Base-by-base conservation (phyloP, 2,888 invertebrate species). In the Anaspis maculata region DNA sequence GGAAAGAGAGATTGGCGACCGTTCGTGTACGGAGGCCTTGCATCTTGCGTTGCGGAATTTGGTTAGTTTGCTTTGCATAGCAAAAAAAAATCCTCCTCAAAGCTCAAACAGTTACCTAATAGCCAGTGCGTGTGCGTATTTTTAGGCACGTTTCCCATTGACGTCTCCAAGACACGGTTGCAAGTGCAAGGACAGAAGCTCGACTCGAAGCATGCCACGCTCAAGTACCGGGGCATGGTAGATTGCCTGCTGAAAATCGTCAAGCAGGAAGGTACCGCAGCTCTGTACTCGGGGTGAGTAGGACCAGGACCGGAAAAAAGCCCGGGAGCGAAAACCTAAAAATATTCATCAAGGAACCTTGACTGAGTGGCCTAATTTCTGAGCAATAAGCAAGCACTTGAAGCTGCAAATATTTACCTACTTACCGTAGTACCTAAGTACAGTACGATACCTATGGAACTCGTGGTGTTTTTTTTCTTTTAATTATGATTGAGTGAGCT, bases 61-160 rank as follows among this genome's bases (percentile, higher is more conserved):
- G 90, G 92, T 92, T 72, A 72, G 73, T 59, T 6, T 19, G 19
- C 13, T 21, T 15, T n/a, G 11, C 15, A 14, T 10, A 9, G 14
- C 15, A 28, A 27, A 32, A n/a, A n/a, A n/a, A n/a, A n/a, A n/a
- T n/a, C n/a, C n/a, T n/a, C 21, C 15, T 19, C 6, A 27, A 30
- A 27, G 24, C 10, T 13, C n/a, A 13, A 28, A 27, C n/a, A n/a
- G n/a, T n/a, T n/a, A n/a, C n/a, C n/a, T n/a, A n/a, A n/a, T n/a
- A n/a, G n/a, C n/a, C n/a, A n/a, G n/a, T n/a, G n/a, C n/a, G n/a
- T n/a, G n/a, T n/a, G n/a, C 5, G 14, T 23, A 31, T 33, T 55
- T 60, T 9, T 52, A 88, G 92, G 92, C 47, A 95, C 94, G 23
- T 95, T 94, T 70, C 94, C 94, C n/a, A 85, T 95, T 50, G 95